Conservation (phyloP, 2,888 invertebrate species). For the Melipona beecheii region DNA sequence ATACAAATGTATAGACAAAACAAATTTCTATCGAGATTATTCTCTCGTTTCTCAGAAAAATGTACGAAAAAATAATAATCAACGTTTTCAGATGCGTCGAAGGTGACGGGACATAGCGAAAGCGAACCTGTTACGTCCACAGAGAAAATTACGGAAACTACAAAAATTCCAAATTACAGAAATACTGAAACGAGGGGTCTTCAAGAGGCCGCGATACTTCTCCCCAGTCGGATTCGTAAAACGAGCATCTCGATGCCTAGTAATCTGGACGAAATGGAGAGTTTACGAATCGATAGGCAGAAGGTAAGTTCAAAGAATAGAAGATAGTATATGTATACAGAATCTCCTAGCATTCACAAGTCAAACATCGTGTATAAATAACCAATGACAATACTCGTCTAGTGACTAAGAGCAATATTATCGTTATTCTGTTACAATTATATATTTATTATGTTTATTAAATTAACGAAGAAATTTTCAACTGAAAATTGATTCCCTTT, state of each 20-base stretch:
- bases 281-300: slow-evolving; percentile 84
- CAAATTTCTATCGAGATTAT: background rate
- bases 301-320: slow-evolving; percentile 70
- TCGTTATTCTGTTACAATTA: background rate
- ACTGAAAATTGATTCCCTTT: background rate
- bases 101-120: slow-evolving; percentile 35
- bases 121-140: background rate
- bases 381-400: slow-evolving; percentile 25
- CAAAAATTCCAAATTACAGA: background rate
- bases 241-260: slow-evolving; percentile 91
- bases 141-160: background rate
- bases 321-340: background rate
- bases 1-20: too few relatives aligned
- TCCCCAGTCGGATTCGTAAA: slow-evolving; percentile 48
- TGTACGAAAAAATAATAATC: background rate
- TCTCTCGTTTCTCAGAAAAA: background rate
- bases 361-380: slow-evolving; percentile 32
- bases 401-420: background rate
- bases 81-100: slow-evolving; percentile 44
- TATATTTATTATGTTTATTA: slow-evolving; percentile 9
- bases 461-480: slow-evolving; percentile 10
- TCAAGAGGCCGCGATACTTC: slow-evolving; percentile 9
- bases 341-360: background rate
- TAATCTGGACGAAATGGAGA: slow-evolving; percentile 88
- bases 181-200: background rate